Evolutionary conservation across 2,797 vertebrate genomes (phyloP), one percentile per base, ranked within the genome.

Genomic region (Harpagifer antarcticus): DNA sequence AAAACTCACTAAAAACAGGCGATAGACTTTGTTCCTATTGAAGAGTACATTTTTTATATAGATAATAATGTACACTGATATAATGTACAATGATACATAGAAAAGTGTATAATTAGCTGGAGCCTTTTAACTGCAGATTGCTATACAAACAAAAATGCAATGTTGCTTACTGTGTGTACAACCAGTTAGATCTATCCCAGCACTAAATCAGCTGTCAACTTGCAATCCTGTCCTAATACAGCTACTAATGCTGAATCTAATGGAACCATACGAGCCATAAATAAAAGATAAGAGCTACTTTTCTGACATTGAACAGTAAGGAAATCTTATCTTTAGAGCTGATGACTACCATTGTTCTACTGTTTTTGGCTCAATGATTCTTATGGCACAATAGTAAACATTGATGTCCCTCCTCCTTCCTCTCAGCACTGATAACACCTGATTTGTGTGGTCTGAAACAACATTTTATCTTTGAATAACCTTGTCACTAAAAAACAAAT

Each of bases 151-250:
- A 7, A 14, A 37, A 43, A 42, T 64, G 7, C 23, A 65, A 49
- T 63, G 47, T 19, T 61, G 54, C 54, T 20, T 27, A 50, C 9
- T 50, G 47, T 15, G 48, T 55, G 61, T 19, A 33, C 8, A 43
- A 23, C 33, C 53, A 50, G 33, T 13, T 62, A 80, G n/a, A 59
- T 57, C 61, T 45, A 76, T 64, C 48, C 62, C 61, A 58, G 74
- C 79, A 67, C 12, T 66, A 62, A 57, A 50, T 79, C 61, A 54
- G 64, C 54, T 15, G 52, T 63, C 15, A 68, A 62, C 43, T 54
- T 61, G 43, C 17, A 50, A 52, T 64, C 37, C 61, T 9, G 52
- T 71, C 44, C 60, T 43, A 60, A 52, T 33, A 60, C 49, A 17
- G 49, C 53, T 40, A 20, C 66, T 40, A 4, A 20, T 52, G 62